Evolutionary conservation across 2,113 vertebrate genomes (phyloP), one percentile per base, ranked within the genome.

Genomic region (Bambusicola thoracicus): DNA sequence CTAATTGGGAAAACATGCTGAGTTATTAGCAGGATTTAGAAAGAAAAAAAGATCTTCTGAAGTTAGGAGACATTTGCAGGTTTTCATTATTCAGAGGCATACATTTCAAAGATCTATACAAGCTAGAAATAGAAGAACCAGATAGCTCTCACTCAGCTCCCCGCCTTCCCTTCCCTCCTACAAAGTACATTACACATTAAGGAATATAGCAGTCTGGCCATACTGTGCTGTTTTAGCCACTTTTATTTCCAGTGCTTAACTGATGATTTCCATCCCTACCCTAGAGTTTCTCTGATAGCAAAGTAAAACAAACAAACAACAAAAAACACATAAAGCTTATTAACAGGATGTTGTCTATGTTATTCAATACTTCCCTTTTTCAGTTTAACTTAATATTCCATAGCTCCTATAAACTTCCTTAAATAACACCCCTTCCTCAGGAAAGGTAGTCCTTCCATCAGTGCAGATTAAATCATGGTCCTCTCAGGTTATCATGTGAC

Each of bases 31-130:
- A 69, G 41, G 34, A 85, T 91, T 89, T 82, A 82, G 41, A 91
- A 85, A 85, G 25, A 70, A 94, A 80, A 94, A 77, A 2, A 14
- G 12, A 6, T 67, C 63, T 75, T 92, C 59, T 83, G 67, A 70
- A 89, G 56, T 4, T 59, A 27, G 51, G 82, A 87, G 38, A 67
- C 21, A 51, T 43, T 80, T 70, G 27, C 55, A 89, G 29, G 46
- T 82, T 85, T 85, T 88, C 75, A 56, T 73, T 59, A 87, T 87
- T 94, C 41, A 62, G 49, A 93, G 32, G 34, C 46, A 74, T 20
- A 25, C 7, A 58, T 81, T 86, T 78, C 44, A 76, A 11, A 85
- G 19, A 79, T 53, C 14, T 6, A 44, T 41, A 34, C 13, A 85
- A 80, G 18, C 49, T 29, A 68, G 48, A 87, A 92, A 82, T 14